Evolutionary conservation across 2,113 vertebrate genomes (phyloP), one percentile per base, ranked within the genome.

Genomic region (Malurus cyaneus): DNA sequence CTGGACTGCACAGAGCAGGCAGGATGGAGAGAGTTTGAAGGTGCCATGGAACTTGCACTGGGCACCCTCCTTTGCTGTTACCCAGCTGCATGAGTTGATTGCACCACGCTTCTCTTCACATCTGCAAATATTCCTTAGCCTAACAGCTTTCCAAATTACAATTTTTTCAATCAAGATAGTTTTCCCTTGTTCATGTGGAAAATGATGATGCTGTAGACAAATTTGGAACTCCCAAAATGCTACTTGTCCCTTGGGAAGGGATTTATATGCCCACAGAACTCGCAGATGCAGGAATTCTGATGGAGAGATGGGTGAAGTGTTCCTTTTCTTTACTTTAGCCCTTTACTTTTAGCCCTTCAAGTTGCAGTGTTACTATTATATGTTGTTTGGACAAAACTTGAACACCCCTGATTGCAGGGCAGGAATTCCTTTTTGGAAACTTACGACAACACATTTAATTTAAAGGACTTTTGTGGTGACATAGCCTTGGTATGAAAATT

Each of bases 1-100:
- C 24, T 29, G 16, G 0, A 0, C 9, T 10, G 3, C 18, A 4
- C 16, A 8, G 26, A 34, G n/a, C 7, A 47, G 24, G 3, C 14
- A 36, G 15, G 20, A 49, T 15, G 20, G 34, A 59, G 25, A 36
- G 78, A 61, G 5, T 31, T 29, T 64, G 41, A 41, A 49, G 18
- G 2, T n/a, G 15, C 11, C 14, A 4, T 18, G 53, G 34, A 73
- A 34, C 4, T 12, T 49, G 15, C 42, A 28, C 11, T 32, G 24
- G 32, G 4, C 23, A 25, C 13, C 7, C 5, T 41, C 21, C 9
- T 26, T 28, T n/a, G 32, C 9, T 56, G 39, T 41, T 25, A 66
- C 12, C 4, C 1, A 1, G 7, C 1, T 65, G 12, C 11, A 5
- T 8, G 21, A 4, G 6, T 17, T 61, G 25, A 34, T 26, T 29